Evolutionary conservation across 2,888 invertebrate species (phyloP).

Genomic region (Asteroscopus sphinx): DNA sequence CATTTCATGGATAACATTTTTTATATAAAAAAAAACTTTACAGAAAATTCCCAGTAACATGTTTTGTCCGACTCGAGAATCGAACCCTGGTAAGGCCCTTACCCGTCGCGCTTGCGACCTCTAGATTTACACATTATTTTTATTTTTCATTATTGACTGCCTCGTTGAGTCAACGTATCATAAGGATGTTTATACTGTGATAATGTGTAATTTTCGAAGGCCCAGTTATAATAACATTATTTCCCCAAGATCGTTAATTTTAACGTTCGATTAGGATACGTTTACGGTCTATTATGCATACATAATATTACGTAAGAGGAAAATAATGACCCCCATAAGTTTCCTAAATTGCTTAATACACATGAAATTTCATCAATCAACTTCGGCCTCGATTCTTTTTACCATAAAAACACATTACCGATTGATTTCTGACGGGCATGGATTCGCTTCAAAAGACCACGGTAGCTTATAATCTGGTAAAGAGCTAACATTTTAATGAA

Average conservation of each 20-base stretch:
- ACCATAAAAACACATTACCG: constrained; percentile 65
- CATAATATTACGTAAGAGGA: constrained; percentile 23
- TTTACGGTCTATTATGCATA: constrained; percentile 38
- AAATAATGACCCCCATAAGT: constrained; percentile 32
- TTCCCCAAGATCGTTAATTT: constrained; percentile 9
- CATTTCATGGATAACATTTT: no score
- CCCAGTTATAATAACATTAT: neutral
- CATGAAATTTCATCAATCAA: constrained; percentile 53
- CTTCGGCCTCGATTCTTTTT: constrained; percentile 47
- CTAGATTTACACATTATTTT: no score
- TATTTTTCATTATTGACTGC: no score
- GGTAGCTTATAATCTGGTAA: constrained; percentile 82
- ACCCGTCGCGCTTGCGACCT: no score
- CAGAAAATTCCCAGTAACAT: neutral
- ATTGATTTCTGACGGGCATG: constrained; percentile 77
- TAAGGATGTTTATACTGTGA: no score
- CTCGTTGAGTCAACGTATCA: no score
- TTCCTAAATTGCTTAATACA: constrained; percentile 45
- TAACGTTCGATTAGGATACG: constrained; percentile 8
- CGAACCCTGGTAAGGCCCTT: no score
- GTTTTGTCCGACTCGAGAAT: no score
- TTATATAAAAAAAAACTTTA: neutral
- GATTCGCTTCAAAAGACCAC: constrained; percentile 81
- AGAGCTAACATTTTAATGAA: constrained; percentile 74
- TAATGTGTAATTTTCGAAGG: no score